Base-by-base conservation (phyloP, 2,888 invertebrate genomes). In the Drosophila nigritarsus region DNA sequence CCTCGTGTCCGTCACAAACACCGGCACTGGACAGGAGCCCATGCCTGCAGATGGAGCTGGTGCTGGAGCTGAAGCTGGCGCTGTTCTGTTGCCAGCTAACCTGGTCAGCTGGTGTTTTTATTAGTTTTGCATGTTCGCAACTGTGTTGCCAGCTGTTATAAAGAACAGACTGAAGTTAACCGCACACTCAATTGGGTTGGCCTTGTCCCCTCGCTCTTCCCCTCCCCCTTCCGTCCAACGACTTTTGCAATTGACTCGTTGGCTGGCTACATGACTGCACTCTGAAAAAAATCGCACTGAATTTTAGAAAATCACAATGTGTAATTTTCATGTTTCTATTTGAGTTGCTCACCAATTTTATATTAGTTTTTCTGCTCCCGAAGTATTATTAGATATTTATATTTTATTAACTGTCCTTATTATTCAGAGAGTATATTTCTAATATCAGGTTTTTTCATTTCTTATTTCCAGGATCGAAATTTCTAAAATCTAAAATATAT, bases 71-170 rank as follows among this genome's bases (percentile, higher is more conserved):
- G 42, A 6, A 6, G 42, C 42, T 20, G 45, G 3, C 13, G 13
- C 45, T 45, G 15, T 7, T 1, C 4, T 8, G 45, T 45, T 45
- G 73, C 50, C 69, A 49, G 42, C 62, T 48, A 73, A 77, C 73
- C 70, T 67, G 79, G 81, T 70, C 73, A 80, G 73, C 38, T 62
- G 49, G 48, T 53, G 73, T 68, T 73, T 68, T 69, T 82, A 77
- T 82, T 83, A 82, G 77, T 80, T 82, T 83, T 73, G 62, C 82
- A 80, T 83, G 34, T 4, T 24, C 9, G 38, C 53, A 42, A 65
- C 61, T 78, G 78, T 38, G 20, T 45, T 45, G 45, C 45, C 45
- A 45, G 24, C 45, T 45, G 2, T 42, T 42, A 65, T 29, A 55
- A 27, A 38, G 34, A 45, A 18, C 45, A 56, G 77, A 76, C 77